phyloP scores from a whole-genome alignment of 2,888 invertebrate species.

The Rhorus exstirpatorius region DNA sequence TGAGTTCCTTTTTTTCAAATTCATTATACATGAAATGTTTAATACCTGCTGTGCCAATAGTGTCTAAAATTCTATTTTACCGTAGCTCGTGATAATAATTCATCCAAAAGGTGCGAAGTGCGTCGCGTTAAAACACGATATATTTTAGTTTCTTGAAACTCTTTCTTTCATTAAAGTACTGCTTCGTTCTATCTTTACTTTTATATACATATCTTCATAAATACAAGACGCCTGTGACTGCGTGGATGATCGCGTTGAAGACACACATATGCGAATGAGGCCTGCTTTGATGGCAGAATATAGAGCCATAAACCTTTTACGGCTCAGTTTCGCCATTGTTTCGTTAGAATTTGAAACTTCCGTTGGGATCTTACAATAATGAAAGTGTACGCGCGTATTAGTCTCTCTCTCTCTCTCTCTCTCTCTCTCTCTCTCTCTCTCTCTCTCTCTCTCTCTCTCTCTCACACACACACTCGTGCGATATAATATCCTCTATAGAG shows the following conservation, averaged over 20 bases:
- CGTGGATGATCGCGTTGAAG: not conserved
- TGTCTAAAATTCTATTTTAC: constrained; percentile 6
- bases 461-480: not conserved
- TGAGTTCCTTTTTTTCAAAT: not conserved
- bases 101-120: not conserved
- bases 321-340: constrained; percentile 79
- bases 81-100: not conserved
- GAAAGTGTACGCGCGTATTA: constrained; percentile 1
- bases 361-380: constrained; percentile 72
- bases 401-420: not conserved
- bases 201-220: not conserved
- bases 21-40: not conserved
- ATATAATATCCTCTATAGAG: not conserved
- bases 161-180: constrained; percentile 8
- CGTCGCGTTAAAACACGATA: not conserved
- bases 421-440: constrained; percentile 1
- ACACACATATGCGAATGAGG: constrained; percentile 59
- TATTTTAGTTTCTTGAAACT: constrained; percentile 3
- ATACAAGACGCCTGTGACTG: not conserved
- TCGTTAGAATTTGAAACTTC: constrained; percentile 82
- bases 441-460: constrained; percentile 7
- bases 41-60: not conserved
- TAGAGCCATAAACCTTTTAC: constrained; percentile 83
- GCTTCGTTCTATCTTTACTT: not conserved
- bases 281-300: constrained; percentile 74